Conservation (phyloP, 1,140 invertebrate species). For the Delia radicum region DNA sequence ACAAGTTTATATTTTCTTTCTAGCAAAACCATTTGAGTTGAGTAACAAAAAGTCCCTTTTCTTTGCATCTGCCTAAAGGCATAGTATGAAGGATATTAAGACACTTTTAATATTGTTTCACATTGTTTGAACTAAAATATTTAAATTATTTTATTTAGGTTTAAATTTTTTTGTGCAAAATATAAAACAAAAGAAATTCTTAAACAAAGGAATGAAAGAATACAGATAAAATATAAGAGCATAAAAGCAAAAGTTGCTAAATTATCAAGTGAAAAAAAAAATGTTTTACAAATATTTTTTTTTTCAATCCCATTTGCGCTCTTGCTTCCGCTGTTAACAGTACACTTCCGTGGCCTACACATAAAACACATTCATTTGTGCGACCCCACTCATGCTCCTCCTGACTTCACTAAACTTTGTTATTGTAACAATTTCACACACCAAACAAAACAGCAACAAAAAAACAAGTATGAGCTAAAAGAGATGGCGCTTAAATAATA, state of each 20-base stretch:
- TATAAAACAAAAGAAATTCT: not conserved
- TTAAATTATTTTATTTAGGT: not conserved
- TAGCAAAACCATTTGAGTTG: too few species aligned
- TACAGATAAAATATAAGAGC: not conserved
- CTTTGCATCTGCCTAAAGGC: not conserved
- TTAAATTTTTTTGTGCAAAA: not conserved
- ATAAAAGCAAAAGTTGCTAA: conserved; percentile 2
- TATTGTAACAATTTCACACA: not conserved
- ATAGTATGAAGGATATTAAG: conserved; percentile 10
- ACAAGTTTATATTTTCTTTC: too few species aligned
- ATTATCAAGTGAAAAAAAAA: conserved; percentile 16
- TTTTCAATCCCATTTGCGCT: conserved; percentile 3
- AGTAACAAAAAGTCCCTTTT: not conserved
- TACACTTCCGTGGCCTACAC: conserved; percentile 4
- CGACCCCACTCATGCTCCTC: not conserved
- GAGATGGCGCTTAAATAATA: not conserved
- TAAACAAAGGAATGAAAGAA: not conserved
- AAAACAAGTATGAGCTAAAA: not conserved
- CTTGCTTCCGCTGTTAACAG: conserved; percentile 14
- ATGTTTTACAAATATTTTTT: not conserved
- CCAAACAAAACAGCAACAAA: not conserved
- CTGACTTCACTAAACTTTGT: not conserved
- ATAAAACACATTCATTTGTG: not conserved
- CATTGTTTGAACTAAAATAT: not conserved
- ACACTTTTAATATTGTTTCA: not conserved